Conservation (phyloP, 2,888 invertebrate genomes). For the Cactoblastis cactorum region DNA sequence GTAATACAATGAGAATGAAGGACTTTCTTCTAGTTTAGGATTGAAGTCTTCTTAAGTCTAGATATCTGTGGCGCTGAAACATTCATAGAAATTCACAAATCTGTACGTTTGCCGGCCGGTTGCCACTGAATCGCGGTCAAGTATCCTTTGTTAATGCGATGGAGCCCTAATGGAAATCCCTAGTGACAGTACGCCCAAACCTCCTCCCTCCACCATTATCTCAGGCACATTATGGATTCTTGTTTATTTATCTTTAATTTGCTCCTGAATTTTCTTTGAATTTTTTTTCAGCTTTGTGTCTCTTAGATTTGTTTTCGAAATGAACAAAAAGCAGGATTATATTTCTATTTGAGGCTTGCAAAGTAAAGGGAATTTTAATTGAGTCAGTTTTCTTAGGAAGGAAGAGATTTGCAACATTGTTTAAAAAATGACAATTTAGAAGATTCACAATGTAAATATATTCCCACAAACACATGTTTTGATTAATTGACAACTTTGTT, state of each 20-base stretch:
- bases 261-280: background rate
- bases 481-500: too few species aligned
- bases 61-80: background rate
- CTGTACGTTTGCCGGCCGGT: background rate
- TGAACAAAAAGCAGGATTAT: background rate
- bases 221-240: background rate
- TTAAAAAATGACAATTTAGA: too few species aligned
- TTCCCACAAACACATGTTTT: too few species aligned
- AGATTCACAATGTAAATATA: too few species aligned
- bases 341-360: background rate
- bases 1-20: too few species aligned
- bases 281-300: background rate
- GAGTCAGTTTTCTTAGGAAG: too few species aligned
- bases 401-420: too few species aligned
- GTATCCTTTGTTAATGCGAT: conserved; percentile 13
- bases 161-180: conserved; percentile 11
- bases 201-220: background rate
- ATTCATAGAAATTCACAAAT: background rate
- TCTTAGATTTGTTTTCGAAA: conserved; percentile 1
- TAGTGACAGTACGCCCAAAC: background rate
- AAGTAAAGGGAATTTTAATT: background rate
- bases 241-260: conserved; percentile 7
- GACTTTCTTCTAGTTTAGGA: too few species aligned
- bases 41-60: too few species aligned
- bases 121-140: conserved; percentile 4